Conservation (phyloP, 2,113 vertebrate genomes). For the Amblyornis subalaris region DNA sequence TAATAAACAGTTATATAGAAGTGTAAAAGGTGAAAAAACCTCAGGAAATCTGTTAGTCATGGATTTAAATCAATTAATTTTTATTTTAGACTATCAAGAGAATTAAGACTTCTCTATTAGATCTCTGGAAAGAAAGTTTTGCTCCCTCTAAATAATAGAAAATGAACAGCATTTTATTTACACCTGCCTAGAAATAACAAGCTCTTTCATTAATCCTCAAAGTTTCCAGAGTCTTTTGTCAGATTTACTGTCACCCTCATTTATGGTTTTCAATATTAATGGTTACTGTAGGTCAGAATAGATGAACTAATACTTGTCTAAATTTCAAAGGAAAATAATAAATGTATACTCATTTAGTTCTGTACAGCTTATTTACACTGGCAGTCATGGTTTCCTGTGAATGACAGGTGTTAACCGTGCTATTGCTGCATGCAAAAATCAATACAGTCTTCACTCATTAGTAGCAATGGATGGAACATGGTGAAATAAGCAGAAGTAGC, state of each 20-base stretch:
- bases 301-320: not conserved
- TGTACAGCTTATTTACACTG: not conserved
- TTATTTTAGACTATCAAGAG: not conserved
- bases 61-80: not conserved
- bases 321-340: not conserved
- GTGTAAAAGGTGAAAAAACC: not conserved
- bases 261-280: not conserved
- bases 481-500: not conserved
- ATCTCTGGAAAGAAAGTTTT: not conserved
- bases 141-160: not conserved
- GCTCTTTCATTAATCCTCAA: not conserved
- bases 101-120: not conserved
- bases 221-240: not conserved
- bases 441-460: not conserved
- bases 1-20: not conserved
- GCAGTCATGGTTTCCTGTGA: not conserved
- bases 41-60: not conserved
- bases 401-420: not conserved
- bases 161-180: not conserved
- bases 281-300: not conserved
- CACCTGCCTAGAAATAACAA: not conserved
- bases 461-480: not conserved
- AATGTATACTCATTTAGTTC: not conserved
- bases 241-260: not conserved
- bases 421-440: not conserved